These are phyloP conservation scores for Ranitomeya variabilis DNA, from an alignment of 2,113 vertebrate genomes.

Conservation along the genomic window DNA sequence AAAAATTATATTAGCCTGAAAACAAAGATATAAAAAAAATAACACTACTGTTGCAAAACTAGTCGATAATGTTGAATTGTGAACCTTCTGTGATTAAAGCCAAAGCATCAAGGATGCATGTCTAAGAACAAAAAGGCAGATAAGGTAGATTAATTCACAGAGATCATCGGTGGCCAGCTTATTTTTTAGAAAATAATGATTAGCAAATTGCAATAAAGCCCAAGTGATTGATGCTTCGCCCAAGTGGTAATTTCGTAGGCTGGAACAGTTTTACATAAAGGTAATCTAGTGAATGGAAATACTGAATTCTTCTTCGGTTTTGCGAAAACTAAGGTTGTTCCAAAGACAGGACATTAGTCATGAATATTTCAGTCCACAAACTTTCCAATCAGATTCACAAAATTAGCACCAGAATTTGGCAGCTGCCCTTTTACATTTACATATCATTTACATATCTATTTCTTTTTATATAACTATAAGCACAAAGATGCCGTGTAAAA, in stretches of 20 bases:
- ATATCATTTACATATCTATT: no score
- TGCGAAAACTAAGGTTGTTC: no score
- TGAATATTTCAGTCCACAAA: no score
- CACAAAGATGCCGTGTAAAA: no score
- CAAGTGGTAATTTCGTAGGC: not conserved
- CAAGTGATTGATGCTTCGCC: not conserved
- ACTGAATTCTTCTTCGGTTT: no score
- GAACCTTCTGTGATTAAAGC: not conserved
- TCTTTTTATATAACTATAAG: no score
- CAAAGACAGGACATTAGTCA: no score
- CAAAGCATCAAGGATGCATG: not conserved
- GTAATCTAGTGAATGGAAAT: no score
- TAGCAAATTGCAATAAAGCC: not conserved
- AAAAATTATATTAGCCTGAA: not conserved
- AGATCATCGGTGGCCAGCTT: not conserved
- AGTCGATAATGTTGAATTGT: not conserved
- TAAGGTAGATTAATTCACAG: not conserved
- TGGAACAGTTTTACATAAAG: no score
- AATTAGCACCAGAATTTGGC: no score
- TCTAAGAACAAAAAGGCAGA: not conserved
- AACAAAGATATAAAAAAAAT: not conserved
- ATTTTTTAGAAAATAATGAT: not conserved
- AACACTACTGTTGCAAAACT: not conserved
- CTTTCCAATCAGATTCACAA: no score
- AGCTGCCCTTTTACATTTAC: no score